Evolutionary conservation across 2,888 invertebrate genomes (phyloP).

Genomic region (Drosophila histrio): DNA sequence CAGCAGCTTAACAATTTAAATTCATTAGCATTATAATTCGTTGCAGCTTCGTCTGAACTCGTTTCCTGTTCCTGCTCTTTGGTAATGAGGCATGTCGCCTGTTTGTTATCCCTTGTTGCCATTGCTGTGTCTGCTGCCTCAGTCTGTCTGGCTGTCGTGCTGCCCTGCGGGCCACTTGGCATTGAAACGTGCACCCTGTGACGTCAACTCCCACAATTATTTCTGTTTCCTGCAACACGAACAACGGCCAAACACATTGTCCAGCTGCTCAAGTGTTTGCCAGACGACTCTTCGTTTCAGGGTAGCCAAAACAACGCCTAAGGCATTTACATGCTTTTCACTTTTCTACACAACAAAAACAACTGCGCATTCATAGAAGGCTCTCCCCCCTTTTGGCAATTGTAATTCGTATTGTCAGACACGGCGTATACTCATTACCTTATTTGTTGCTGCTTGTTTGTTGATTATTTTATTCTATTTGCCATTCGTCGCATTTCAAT

Average conservation of each 20-base stretch:
- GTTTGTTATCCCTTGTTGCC: slow-evolving; percentile 14
- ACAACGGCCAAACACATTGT: slow-evolving; percentile 45
- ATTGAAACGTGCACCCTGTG: slow-evolving; percentile 48
- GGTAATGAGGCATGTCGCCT: slow-evolving; percentile 48
- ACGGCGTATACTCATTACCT: slow-evolving; percentile 70
- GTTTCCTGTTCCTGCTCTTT: slow-evolving; percentile 41
- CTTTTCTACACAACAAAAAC: slow-evolving; percentile 61
- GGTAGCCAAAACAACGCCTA: slow-evolving; percentile 33
- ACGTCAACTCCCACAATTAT: slow-evolving; percentile 59
- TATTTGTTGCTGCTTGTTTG: slow-evolving; percentile 60
- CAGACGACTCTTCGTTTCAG: slow-evolving; percentile 33
- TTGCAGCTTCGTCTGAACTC: slow-evolving; percentile 3
- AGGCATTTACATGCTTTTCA: slow-evolving; percentile 73
- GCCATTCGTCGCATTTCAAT: slow-evolving; percentile 49
- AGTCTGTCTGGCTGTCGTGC: too few species aligned
- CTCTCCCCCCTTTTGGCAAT: neutral
- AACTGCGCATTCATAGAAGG: neutral
- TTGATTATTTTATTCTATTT: slow-evolving; percentile 73
- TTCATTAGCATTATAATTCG: slow-evolving; percentile 72
- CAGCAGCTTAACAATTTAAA: slow-evolving; percentile 59
- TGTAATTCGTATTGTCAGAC: slow-evolving; percentile 41
- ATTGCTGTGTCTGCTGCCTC: neutral
- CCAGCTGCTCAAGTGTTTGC: slow-evolving; percentile 74
- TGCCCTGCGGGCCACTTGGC: slow-evolving; percentile 61
- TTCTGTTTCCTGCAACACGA: slow-evolving; percentile 37